Conservation (phyloP, 2,113 vertebrate genomes). For the Menidia beryllina region DNA sequence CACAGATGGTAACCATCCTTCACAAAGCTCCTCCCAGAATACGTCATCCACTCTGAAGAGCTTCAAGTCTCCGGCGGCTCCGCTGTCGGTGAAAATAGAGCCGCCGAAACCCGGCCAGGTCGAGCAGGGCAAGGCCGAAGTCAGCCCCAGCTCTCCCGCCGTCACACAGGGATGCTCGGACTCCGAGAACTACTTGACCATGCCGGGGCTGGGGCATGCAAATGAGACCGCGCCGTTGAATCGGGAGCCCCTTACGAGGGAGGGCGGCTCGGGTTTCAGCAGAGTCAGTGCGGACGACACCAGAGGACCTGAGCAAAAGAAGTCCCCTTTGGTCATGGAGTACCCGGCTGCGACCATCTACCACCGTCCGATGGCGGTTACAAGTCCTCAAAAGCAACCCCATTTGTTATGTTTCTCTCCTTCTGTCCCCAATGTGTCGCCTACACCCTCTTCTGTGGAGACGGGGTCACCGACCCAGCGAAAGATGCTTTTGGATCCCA, state of each 20-base stretch:
- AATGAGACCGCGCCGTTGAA: slow-evolving; percentile 58
- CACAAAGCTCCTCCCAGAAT: slow-evolving; percentile 50
- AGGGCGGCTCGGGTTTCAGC: slow-evolving; percentile 20
- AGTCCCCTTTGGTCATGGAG: slow-evolving; percentile 70
- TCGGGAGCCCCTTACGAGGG: slow-evolving; percentile 28
- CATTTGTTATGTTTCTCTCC: slow-evolving; percentile 85
- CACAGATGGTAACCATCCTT: slow-evolving; percentile 38
- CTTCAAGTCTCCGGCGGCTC: slow-evolving; percentile 47
- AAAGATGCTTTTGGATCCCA: slow-evolving; percentile 93
- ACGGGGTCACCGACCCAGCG: slow-evolving; percentile 85
- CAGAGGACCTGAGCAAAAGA: slow-evolving; percentile 62
- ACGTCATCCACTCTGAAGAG: slow-evolving; percentile 52
- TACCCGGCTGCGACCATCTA: slow-evolving; percentile 77
- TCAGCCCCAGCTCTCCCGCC: slow-evolving; percentile 52
- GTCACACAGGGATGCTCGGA: slow-evolving; percentile 68
- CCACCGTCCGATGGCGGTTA: slow-evolving; percentile 74
- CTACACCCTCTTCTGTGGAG: slow-evolving; percentile 61
- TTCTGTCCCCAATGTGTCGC: slow-evolving; percentile 62
- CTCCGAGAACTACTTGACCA: slow-evolving; percentile 89
- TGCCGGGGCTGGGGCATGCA: slow-evolving; percentile 81
- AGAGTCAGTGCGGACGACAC: slow-evolving; percentile 35
- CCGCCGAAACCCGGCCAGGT: slow-evolving; percentile 49
- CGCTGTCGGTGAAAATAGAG: slow-evolving; percentile 77
- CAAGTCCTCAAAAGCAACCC: slow-evolving; percentile 70
- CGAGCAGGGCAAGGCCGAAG: slow-evolving; percentile 57